Evolutionary conservation across 2,797 vertebrate genomes (phyloP), one percentile per base, ranked within the genome.

Genomic region (Eulemur coronatus): DNA sequence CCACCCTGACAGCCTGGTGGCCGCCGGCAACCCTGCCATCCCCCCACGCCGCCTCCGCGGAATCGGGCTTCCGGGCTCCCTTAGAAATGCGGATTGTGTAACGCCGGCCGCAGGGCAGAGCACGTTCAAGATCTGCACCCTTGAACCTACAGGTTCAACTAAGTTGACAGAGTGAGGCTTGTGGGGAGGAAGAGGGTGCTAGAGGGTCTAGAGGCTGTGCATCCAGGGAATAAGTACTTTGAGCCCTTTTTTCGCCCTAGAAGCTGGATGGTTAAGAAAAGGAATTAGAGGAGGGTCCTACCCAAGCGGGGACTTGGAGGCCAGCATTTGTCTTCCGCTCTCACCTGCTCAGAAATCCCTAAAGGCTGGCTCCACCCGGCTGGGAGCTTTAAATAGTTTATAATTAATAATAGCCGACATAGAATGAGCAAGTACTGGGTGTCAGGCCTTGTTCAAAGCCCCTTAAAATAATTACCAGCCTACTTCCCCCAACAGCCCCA

Each of bases 21-120:
- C 38, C 24, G 13, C 76, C 3, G 2, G 89, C 48, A 15, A 20
- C 30, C 35, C 33, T 24, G 14, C 63, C 17, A 43, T 63, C 38
- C 92, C 61, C 17, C 55, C 9, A 57, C 52, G 22, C 55, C 17
- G 17, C 90, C 93, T 24, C 9, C 35, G 33, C 69, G 9, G 55
- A 2, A 38, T 0, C 28, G 9, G 30, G 43, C 61, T 96, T 61
- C 63, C 11, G 17, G 61, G 35, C 17, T 14, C 72, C 65, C 69
- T 46, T 22, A 38, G 59, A 92, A 89, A 75, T 61, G 84, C 33
- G 24, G 73, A 15, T 97, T 96, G 97, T 95, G 78, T 96, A 94
- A 97, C 5, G 38, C 84, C 1, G 24, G 70, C 75, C 76, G 41
- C 84, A 18, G 55, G 61, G 79, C 73, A 28, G 57, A 84, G 73